These are phyloP conservation scores for Macaria liturata DNA, from an alignment of 2,888 invertebrate species.

Conservation along the genomic window DNA sequence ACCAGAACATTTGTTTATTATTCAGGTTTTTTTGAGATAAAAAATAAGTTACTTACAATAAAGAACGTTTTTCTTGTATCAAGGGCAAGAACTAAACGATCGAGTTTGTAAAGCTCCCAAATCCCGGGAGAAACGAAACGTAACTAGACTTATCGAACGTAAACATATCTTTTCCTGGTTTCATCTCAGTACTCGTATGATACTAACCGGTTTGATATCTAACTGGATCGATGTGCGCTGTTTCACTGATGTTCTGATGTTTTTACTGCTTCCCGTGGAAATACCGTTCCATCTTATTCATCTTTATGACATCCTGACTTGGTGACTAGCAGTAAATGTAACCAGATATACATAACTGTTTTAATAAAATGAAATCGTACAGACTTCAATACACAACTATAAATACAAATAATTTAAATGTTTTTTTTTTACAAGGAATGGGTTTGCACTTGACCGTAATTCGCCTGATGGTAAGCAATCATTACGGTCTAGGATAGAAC, in stretches of 20 bases:
- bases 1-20: too few relatives aligned
- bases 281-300: conserved; percentile 27
- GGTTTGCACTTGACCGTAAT: too few relatives aligned
- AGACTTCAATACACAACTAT: too few relatives aligned
- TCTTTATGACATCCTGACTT: conserved; percentile 36
- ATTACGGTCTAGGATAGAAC: too few relatives aligned
- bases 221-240: conserved; percentile 10
- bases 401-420: too few relatives aligned
- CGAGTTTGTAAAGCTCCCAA: conserved; percentile 36
- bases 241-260: conserved; percentile 22
- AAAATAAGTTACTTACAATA: too few relatives aligned
- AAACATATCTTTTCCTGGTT: conserved; percentile 43
- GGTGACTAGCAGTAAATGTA: conserved; percentile 22
- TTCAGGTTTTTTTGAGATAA: too few relatives aligned
- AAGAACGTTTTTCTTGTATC: conserved; percentile 18
- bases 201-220: conserved; percentile 25
- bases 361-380: too few relatives aligned
- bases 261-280: conserved; percentile 28
- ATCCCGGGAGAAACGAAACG: conserved; percentile 42
- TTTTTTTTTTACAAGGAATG: too few relatives aligned
- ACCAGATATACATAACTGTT: too few relatives aligned
- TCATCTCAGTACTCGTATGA: conserved; percentile 50
- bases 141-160: conserved; percentile 45
- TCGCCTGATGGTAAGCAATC: too few relatives aligned
- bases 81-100: conserved; percentile 40